Evolutionary conservation across 2,888 invertebrate species (phyloP), one percentile per base, ranked within the genome.

Genomic region (Odontothrips loti): DNA sequence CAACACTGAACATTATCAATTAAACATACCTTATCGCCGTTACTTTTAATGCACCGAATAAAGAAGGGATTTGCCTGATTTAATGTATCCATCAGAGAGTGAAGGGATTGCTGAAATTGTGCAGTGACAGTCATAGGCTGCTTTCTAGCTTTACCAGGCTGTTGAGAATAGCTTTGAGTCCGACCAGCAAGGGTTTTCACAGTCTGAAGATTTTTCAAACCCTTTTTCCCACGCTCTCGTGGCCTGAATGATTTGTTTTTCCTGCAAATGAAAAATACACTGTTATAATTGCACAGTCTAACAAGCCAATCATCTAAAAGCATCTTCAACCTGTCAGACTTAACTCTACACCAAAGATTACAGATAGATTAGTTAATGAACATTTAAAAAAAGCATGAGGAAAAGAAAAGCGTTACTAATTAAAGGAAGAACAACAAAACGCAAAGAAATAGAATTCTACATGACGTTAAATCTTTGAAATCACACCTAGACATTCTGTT

Each of bases 41-140:
- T 98, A 81, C 97, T 97, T 89, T 98, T 98, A 87, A 98, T 98
- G 87, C 98, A 98, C 83, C 98, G 89, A 82, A 95, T 93, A 87
- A 95, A 95, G 88, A 94, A 95, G 12, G 95, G 95, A 87, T 94
- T 94, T 2, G 95, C 94, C 86, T 96, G 95, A 87, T 96, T 96
- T 80, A 98, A 88, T 0, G 97, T 97, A 85, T 95, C 95, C 97
- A 98, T 97, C 79, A 98, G 89, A 51, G 95, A 93, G 83, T 95
- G 94, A 81, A 98, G 89, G 80, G 97, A 97, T 88, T 95, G 95
- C 88, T 97, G 95, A 88, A 98, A 98, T 89, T 98, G 98, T 20
- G 96, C 96, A 1, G 96, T 95, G 1, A 98, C 98, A 0, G 97
- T 97, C 86, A 96, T 92, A 17, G 96, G 95, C 86, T 96, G 95